Evolutionary conservation across 2,888 invertebrate species (phyloP).

Genomic region (Antitype chi): DNA sequence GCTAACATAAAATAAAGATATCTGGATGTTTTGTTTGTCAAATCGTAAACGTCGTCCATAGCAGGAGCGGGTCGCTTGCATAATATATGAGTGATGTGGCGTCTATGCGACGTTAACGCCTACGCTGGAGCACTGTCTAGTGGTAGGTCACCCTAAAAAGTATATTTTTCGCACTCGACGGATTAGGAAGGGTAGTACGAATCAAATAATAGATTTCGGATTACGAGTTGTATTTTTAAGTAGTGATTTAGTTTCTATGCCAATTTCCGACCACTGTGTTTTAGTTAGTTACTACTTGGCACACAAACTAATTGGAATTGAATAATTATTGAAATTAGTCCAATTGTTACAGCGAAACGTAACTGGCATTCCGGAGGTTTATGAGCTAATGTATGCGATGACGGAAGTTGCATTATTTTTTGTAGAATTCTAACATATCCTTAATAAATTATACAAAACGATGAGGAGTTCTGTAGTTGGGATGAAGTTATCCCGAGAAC

Average conservation of each 20-base stretch:
- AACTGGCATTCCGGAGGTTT: conserved; percentile 17
- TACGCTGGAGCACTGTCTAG: not conserved
- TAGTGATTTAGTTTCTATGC: conserved; percentile 26
- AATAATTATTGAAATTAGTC: conserved; percentile 60
- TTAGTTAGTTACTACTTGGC: conserved; percentile 52
- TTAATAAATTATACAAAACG: not conserved
- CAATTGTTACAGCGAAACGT: conserved; percentile 32
- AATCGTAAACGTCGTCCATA: not conserved
- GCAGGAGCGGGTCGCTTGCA: not conserved
- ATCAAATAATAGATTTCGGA: conserved; percentile 23
- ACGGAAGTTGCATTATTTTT: not conserved
- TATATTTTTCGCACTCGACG: not conserved
- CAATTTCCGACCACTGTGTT: conserved; percentile 40
- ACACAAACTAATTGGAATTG: conserved; percentile 56
- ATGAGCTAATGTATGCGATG: conserved; percentile 14
- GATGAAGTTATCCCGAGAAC: no score
- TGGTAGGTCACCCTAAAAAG: not conserved
- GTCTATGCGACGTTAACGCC: not conserved
- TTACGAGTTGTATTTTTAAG: conserved; percentile 24
- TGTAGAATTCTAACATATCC: not conserved
- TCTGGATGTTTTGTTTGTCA: not conserved
- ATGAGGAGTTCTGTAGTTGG: no score
- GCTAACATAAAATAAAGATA: not conserved
- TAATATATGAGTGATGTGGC: not conserved
- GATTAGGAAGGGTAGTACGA: not conserved